Percentiles rank a stretch among this genome's conserved stretches.
These are phyloP conservation scores for Myotis vivesi DNA, from an alignment of 2,797 vertebrate genomes.

Conservation along the genomic window DNA sequence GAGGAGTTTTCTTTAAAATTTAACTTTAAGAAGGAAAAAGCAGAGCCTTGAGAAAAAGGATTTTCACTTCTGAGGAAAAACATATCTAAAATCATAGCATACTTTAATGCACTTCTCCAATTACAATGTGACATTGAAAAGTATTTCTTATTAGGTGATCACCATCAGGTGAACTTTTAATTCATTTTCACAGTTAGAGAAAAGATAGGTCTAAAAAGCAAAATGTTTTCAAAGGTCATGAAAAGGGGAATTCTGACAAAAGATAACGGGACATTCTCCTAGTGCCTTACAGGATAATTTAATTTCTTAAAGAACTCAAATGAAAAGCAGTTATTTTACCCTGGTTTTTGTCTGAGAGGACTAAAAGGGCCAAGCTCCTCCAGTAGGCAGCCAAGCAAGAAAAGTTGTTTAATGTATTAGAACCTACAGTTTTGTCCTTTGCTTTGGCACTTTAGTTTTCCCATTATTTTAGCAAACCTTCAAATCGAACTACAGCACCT, in stretches of 20 bases:
- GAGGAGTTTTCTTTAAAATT: background rate
- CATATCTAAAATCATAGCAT: background rate
- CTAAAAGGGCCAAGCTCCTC: background rate
- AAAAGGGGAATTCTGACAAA: slow-evolving; percentile 10
- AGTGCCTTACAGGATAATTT: background rate
- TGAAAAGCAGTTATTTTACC: background rate
- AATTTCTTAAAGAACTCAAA: slow-evolving; percentile 4
- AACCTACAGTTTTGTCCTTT: background rate
- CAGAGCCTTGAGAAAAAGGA: background rate
- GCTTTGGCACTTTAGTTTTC: background rate
- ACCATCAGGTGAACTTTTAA: slow-evolving; percentile 20
- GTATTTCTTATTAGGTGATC: slow-evolving; percentile 29
- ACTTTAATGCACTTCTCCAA: slow-evolving; percentile 7
- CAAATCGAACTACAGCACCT: background rate
- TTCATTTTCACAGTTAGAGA: slow-evolving; percentile 15
- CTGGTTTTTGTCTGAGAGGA: background rate
- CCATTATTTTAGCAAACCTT: background rate
- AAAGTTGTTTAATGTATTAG: background rate
- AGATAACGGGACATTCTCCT: background rate
- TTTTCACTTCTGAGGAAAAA: background rate
- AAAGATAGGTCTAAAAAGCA: background rate
- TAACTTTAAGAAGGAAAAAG: background rate
- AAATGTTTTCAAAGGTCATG: slow-evolving; percentile 47
- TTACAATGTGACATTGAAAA: slow-evolving; percentile 38
- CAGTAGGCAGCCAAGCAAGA: background rate